A percentile compares a stretch with the other conserved stretches of the same genome.
phyloP scores from a whole-genome alignment of 2,888 invertebrate species.

The Epiblema foenella region DNA sequence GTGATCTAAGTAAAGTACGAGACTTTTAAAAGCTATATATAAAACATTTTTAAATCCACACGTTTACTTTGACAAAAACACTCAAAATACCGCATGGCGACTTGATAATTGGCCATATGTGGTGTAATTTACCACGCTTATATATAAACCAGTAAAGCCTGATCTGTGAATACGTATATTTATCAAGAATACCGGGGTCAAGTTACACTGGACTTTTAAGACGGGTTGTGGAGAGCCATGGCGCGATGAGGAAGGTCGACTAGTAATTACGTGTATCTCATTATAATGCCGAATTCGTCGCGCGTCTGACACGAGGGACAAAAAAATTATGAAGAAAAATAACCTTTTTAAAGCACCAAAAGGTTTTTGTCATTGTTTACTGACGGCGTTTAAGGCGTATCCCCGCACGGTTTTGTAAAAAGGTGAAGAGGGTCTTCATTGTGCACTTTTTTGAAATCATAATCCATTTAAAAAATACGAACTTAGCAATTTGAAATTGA shows the following conservation, averaged over 20 bases:
- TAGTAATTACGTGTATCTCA: slow-evolving; percentile 29
- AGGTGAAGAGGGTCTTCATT: too few relatives aligned
- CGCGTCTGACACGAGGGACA: slow-evolving; percentile 2
- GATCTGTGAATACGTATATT: not conserved
- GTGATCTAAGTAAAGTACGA: too few relatives aligned
- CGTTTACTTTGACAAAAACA: not conserved
- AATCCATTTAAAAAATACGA: too few relatives aligned
- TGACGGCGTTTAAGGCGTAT: not conserved
- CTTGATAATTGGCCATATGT: not conserved
- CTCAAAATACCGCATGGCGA: not conserved
- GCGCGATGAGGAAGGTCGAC: slow-evolving; percentile 18
- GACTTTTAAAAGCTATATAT: too few relatives aligned
- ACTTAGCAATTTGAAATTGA: too few relatives aligned
- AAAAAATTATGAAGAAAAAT: not conserved
- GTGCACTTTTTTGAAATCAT: too few relatives aligned
- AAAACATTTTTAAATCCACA: not conserved
- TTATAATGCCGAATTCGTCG: slow-evolving; percentile 19
- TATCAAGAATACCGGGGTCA: not conserved
- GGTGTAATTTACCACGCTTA: not conserved
- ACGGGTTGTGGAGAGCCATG: not conserved
- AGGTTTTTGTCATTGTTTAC: not conserved
- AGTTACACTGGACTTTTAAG: not conserved
- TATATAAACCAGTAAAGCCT: too few relatives aligned
- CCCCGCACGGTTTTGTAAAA: too few relatives aligned
- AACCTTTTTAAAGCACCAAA: not conserved